Percentiles rank a stretch among this genome's conserved stretches.
Conservation (phyloP, 1,140 invertebrate species). For the Lineus longissimus region DNA sequence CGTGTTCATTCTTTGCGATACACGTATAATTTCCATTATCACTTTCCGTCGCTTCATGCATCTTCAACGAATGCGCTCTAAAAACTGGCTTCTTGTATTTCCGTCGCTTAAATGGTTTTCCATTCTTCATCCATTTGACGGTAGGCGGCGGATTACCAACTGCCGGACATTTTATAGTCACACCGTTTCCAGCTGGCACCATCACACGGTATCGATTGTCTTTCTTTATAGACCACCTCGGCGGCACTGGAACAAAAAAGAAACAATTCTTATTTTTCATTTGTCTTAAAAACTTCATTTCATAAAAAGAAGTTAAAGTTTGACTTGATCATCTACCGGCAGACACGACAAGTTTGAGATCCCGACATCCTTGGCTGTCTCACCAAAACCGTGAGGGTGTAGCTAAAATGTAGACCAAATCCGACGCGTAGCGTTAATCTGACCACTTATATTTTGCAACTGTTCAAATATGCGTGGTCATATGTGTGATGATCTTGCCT, state of each 20-base stretch:
- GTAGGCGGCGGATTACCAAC: slow-evolving; percentile 71
- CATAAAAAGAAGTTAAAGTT: background rate
- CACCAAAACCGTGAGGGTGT: background rate
- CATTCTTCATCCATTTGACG: slow-evolving; percentile 76
- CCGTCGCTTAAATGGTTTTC: slow-evolving; percentile 36
- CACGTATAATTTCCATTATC: slow-evolving; percentile 86
- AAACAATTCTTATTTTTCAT: background rate
- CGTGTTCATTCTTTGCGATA: slow-evolving; percentile 71
- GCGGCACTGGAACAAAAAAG: slow-evolving; percentile 16
- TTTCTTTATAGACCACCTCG: slow-evolving; percentile 53
- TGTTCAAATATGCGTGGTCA: too few relatives aligned
- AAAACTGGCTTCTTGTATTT: background rate
- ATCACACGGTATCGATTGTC: slow-evolving; percentile 52
- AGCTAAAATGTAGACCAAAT: too few relatives aligned
- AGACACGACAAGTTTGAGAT: background rate
- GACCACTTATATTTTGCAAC: too few relatives aligned
- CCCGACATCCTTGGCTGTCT: too few relatives aligned
- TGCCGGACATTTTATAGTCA: slow-evolving; percentile 64
- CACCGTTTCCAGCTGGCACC: slow-evolving; percentile 66
- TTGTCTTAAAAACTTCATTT: background rate
- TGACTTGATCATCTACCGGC: background rate
- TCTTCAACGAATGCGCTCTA: slow-evolving; percentile 8
- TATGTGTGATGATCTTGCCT: too few relatives aligned
- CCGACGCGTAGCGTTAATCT: too few relatives aligned
- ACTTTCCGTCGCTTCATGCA: slow-evolving; percentile 39